Base-by-base conservation (phyloP, 2,888 invertebrate species). In the Anodontia alba region DNA sequence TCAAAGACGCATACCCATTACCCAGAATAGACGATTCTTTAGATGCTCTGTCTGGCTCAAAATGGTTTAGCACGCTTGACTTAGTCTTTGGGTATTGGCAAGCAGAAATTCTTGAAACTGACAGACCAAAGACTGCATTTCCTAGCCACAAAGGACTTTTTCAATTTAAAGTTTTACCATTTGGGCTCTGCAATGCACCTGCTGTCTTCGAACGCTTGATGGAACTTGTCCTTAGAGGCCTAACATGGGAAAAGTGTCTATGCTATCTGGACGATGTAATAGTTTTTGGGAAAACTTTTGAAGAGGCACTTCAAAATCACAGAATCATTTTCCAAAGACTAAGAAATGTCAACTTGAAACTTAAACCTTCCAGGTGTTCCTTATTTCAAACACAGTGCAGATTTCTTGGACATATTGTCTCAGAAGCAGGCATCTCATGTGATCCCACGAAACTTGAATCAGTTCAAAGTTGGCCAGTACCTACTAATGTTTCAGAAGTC, bases 81-180 rank as follows among this genome's bases (percentile, higher is more conserved):
- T 77, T 76, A 42, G 77, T 73, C 5, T 73, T 70, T n/a, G 86
- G 79, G 3, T 83, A 83, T 70, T 79, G 78, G 33, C 86, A 83
- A 49, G 77, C 78, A 7, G 78, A 78, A 43, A 72, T 86, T 43
- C 15, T 23, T 12, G 77, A 78, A 33, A n/a, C 73, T 8, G 71
- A 76, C 70, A 42, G 42, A 57, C 69, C 29, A 10, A 67, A 77
- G 15, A 87, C 84, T 12, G 83, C 87, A n/a, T 85, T 87, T 49
- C 70, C 76, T 2, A 83, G 75, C 1, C 76, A 69, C n/a, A 54
- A 66, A 43, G 83, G 83, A 0, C 68, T 87, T 23, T 85, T 57
- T 26, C 36, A 38, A 12, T 38, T 38, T 12, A 38, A 38, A 38
- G 38, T 38, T 38, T 38, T 38, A 38, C 38, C 38, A 8, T 38